Evolutionary conservation across 2,797 vertebrate genomes (phyloP).

Genomic region (Geotrypetes seraphini): DNA sequence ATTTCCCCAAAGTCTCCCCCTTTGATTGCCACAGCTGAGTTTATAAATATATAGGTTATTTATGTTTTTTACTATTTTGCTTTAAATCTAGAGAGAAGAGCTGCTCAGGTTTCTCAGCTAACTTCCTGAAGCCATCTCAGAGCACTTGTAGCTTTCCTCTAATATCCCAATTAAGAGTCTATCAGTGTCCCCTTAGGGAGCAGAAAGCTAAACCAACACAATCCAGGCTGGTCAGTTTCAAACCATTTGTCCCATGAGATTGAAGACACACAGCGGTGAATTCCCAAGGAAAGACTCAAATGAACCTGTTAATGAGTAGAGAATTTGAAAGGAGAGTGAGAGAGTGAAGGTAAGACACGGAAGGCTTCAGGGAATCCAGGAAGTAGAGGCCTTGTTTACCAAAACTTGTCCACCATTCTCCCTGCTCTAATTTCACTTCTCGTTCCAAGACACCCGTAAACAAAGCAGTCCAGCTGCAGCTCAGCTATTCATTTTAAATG

Average conservation of each 20-base stretch:
- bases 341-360: too few species aligned
- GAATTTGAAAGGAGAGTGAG: too few species aligned
- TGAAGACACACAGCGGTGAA: slow-evolving; percentile 40
- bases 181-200: slow-evolving; percentile 53
- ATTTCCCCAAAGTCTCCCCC: slow-evolving; percentile 19
- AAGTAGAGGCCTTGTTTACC: slow-evolving; percentile 29
- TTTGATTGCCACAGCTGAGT: neutral
- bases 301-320: slow-evolving; percentile 48
- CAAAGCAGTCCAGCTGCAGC: slow-evolving; percentile 22
- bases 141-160: slow-evolving; percentile 58
- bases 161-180: slow-evolving; percentile 74
- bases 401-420: slow-evolving; percentile 25
- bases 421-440: neutral
- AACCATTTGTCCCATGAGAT: slow-evolving; percentile 42
- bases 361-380: slow-evolving; percentile 27
- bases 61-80: slow-evolving; percentile 53
- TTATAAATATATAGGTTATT: neutral
- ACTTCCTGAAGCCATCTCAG: slow-evolving; percentile 54
- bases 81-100: slow-evolving; percentile 69
- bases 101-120: slow-evolving; percentile 52
- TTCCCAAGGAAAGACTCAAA: slow-evolving; percentile 57
- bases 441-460: slow-evolving; percentile 20
- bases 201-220: slow-evolving; percentile 35
- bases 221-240: slow-evolving; percentile 43
- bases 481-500: slow-evolving; percentile 15